A percentile compares a stretch with the other conserved stretches of the same genome.
Evolutionary conservation across 2,113 vertebrate species (phyloP).

Genomic region (Asarcornis scutulata): DNA sequence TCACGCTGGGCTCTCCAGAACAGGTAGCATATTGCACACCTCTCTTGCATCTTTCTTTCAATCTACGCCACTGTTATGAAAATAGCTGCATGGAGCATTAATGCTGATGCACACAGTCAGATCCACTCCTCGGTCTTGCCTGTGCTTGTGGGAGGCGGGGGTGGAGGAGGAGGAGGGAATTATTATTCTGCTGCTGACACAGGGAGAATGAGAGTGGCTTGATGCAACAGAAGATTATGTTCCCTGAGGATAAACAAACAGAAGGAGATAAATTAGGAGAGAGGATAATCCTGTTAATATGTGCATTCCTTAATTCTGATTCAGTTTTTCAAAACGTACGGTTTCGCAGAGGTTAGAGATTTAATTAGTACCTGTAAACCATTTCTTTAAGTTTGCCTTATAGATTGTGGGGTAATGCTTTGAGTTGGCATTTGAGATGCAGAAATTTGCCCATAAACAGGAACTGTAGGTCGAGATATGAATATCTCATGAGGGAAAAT

Average conservation of each 20-base stretch:
- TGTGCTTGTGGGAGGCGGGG: slow-evolving; percentile 38
- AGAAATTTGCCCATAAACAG: slow-evolving; percentile 8
- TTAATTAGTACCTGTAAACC: slow-evolving; percentile 43
- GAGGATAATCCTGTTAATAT: slow-evolving; percentile 71
- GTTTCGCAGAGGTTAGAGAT: slow-evolving; percentile 17
- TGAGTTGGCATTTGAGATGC: neutral
- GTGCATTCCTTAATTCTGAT: slow-evolving; percentile 67
- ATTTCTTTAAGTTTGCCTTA: slow-evolving; percentile 20
- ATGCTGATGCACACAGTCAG: slow-evolving; percentile 58
- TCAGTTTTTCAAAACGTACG: neutral
- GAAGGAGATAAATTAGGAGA: slow-evolving; percentile 71
- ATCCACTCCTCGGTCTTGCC: slow-evolving; percentile 40
- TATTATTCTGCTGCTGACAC: slow-evolving; percentile 74
- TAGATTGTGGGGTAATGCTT: neutral
- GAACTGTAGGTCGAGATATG: neutral
- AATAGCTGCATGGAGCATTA: slow-evolving; percentile 57
- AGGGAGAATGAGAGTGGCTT: slow-evolving; percentile 66
- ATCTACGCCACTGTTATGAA: slow-evolving; percentile 34
- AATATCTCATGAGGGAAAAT: neutral
- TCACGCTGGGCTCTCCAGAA: slow-evolving; percentile 37
- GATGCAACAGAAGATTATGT: slow-evolving; percentile 72
- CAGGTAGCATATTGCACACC: slow-evolving; percentile 47
- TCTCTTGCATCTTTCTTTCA: slow-evolving; percentile 41
- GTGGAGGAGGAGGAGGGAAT: slow-evolving; percentile 60
- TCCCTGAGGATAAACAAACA: slow-evolving; percentile 72